Percentiles rank a stretch among this genome's conserved stretches.
phyloP scores from a whole-genome alignment of 2,888 invertebrate genomes.

The Bombyx huttoni region DNA sequence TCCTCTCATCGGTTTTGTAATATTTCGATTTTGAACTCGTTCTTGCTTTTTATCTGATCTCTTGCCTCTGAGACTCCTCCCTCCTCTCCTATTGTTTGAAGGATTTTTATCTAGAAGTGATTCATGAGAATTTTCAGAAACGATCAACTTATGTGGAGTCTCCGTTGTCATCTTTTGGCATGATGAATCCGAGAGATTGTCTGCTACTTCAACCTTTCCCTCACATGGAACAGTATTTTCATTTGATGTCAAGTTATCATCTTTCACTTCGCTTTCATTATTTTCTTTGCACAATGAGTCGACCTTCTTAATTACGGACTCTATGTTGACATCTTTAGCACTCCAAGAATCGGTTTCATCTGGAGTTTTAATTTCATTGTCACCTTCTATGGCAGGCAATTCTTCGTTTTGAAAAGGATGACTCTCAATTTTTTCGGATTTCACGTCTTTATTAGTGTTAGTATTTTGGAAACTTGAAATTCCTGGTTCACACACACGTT shows the following conservation, averaged over 20 bases:
- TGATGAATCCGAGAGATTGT: neutral
- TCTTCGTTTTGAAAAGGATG: neutral
- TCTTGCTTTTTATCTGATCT: conserved; percentile 46
- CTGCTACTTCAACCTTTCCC: neutral
- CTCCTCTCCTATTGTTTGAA: conserved; percentile 43
- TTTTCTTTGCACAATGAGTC: conserved; percentile 75
- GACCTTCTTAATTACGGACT: conserved; percentile 85
- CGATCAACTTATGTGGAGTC: neutral
- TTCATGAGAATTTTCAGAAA: conserved; percentile 14
- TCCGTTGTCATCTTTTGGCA: conserved; percentile 4
- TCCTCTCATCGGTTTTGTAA: conserved; percentile 49
- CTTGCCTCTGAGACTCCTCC: conserved; percentile 53
- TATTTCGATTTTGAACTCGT: conserved; percentile 60
- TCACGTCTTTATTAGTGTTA: neutral
- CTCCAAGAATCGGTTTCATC: conserved; percentile 85
- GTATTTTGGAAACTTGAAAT: neutral
- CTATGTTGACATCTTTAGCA: conserved; percentile 83
- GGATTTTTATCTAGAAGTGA: conserved; percentile 19
- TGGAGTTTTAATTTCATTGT: conserved; percentile 57
- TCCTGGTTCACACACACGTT: neutral
- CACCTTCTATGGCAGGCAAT: conserved; percentile 3
- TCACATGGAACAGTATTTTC: neutral
- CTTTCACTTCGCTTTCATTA: conserved; percentile 23
- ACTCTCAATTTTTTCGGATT: neutral
- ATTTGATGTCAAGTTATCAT: conserved; percentile 7